These are phyloP conservation scores for Euwallacea similis DNA, from an alignment of 1,140 invertebrate species.

Conservation along the genomic window DNA sequence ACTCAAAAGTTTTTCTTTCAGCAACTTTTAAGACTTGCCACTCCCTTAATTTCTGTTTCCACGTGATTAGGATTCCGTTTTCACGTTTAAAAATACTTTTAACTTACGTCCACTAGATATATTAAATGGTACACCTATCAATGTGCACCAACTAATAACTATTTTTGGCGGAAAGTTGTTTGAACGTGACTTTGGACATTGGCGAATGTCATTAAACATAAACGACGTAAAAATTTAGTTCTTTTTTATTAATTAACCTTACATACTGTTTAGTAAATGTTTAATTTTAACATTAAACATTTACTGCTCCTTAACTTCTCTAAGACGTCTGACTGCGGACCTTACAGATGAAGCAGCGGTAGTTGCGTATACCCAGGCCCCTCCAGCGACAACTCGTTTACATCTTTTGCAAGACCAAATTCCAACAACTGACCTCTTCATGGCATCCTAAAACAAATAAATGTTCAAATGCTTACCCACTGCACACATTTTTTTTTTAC, in stretches of 20 bases:
- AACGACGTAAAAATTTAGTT: background rate
- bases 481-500: too few species aligned
- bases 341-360: slow-evolving; percentile 94
- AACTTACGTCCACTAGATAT: too few species aligned
- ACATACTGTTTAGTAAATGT: background rate
- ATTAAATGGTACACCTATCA: too few species aligned
- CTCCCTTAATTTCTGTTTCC: too few species aligned
- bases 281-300: slow-evolving; percentile 16
- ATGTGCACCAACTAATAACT: too few species aligned
- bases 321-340: slow-evolving; percentile 92
- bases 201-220: too few species aligned
- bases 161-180: too few species aligned
- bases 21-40: too few species aligned
- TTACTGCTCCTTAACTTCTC: slow-evolving; percentile 91
- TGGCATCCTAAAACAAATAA: slow-evolving; percentile 81
- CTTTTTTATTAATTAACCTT: background rate
- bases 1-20: too few species aligned
- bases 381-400: slow-evolving; percentile 92
- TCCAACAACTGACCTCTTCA: slow-evolving; percentile 96
- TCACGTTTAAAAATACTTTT: too few species aligned
- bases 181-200: too few species aligned
- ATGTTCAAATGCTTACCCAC: background rate
- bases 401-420: slow-evolving; percentile 98
- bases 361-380: slow-evolving; percentile 96
- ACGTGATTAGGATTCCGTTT: too few species aligned